phyloP scores from a whole-genome alignment of 2,797 vertebrate species.

The Arctocebus calabarensis region DNA sequence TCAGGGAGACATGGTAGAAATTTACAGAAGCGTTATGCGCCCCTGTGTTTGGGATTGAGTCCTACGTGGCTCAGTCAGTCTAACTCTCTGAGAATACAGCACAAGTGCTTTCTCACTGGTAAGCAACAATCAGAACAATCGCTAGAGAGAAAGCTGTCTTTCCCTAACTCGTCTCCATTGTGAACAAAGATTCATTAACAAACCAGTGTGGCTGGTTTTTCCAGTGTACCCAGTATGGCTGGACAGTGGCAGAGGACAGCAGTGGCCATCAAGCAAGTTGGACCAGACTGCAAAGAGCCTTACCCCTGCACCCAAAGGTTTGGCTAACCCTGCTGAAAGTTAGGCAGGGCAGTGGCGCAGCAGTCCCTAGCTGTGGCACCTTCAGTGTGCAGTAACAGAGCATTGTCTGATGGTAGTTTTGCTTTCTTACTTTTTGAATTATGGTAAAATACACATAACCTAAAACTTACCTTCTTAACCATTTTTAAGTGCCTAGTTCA shows the following conservation, averaged over 20 bases:
- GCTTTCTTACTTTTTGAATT: too few relatives aligned
- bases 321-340: neutral
- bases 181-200: neutral
- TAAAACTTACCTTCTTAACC: neutral
- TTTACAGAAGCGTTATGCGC: too few relatives aligned
- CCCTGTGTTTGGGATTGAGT: neutral
- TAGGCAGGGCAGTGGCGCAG: too few relatives aligned
- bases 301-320: neutral
- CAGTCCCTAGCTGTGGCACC: too few relatives aligned
- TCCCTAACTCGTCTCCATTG: neutral
- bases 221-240: too few relatives aligned
- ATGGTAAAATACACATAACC: neutral
- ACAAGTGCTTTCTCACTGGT: neutral
- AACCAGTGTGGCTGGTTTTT: neutral
- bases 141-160: neutral
- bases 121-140: neutral
- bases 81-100: neutral
- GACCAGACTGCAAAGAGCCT: neutral
- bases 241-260: neutral
- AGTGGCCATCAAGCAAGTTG: neutral
- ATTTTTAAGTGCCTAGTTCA: neutral
- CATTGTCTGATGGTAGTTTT: accelerated
- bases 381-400: too few relatives aligned
- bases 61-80: neutral
- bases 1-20: neutral